Conservation (phyloP, 1,140 invertebrate genomes). For the Hyphantria cunea region DNA sequence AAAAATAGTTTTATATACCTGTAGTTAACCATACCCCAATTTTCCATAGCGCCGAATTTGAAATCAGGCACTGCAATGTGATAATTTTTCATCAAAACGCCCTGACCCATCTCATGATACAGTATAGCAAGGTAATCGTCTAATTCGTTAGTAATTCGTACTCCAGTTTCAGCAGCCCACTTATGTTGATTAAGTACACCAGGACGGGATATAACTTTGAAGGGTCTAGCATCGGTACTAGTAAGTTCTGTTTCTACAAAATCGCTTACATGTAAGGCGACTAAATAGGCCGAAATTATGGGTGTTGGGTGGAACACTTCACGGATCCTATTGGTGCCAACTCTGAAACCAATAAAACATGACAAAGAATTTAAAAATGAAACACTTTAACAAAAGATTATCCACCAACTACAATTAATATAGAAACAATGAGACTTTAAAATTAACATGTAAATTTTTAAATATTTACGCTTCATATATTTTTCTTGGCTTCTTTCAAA, state of each 20-base stretch:
- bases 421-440: no score
- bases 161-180: conserved; percentile 81
- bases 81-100: conserved; percentile 82
- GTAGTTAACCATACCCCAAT: conserved; percentile 87
- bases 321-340: conserved; percentile 43
- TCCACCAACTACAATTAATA: no score
- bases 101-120: conserved; percentile 75
- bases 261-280: conserved; percentile 94
- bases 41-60: conserved; percentile 86
- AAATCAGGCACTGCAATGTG: conserved; percentile 89
- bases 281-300: conserved; percentile 92
- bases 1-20: conserved; percentile 19
- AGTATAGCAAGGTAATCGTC: conserved; percentile 76
- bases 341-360: conserved; percentile 20
- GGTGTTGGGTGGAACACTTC: conserved; percentile 82
- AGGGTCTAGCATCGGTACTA: conserved; percentile 68
- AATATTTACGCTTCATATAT: no score
- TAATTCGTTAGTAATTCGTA: conserved; percentile 78
- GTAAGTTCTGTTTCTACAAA: conserved; percentile 78
- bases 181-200: conserved; percentile 69
- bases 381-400: no score
- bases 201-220: conserved; percentile 74
- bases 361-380: no score
- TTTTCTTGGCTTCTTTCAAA: no score
- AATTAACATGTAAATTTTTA: conserved; percentile 61